A percentile compares a stretch with the other conserved stretches of the same genome.
Evolutionary conservation across 1,140 invertebrate genomes (phyloP).

Genomic region (Centruroides vittatus): DNA sequence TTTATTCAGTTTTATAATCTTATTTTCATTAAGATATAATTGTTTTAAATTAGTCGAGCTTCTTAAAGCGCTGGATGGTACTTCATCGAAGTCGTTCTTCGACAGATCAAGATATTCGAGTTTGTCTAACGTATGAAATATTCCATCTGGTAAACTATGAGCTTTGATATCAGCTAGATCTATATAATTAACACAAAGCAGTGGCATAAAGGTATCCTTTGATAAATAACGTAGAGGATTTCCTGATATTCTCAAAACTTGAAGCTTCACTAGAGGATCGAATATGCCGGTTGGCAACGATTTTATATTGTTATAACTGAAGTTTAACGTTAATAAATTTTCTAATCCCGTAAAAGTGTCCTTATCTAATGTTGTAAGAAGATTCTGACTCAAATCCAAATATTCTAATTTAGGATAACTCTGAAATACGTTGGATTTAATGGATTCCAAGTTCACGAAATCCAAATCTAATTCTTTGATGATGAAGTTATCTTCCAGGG

Average conservation of each 20-base stretch:
- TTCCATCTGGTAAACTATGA: conserved; percentile 1
- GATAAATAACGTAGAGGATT: conserved; percentile 12
- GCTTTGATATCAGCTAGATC: conserved; percentile 7
- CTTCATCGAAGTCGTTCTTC: conserved; percentile 12
- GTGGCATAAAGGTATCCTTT: conserved; percentile 3
- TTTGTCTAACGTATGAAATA: conserved; percentile 8
- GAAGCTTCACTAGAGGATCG: conserved; percentile 3
- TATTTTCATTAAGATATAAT: conserved; percentile 13
- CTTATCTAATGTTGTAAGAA: not conserved
- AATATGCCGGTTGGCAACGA: conserved; percentile 11
- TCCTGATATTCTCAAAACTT: conserved; percentile 8
- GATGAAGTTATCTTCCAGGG: not conserved
- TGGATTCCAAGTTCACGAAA: not conserved
- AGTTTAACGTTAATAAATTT: conserved; percentile 8
- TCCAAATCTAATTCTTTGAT: conserved; percentile 5
- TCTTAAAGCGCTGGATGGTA: conserved; percentile 13
- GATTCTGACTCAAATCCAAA: conserved; percentile 6
- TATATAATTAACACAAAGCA: conserved; percentile 8
- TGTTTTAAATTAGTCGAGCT: conserved; percentile 5
- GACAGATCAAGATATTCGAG: conserved; percentile 17
- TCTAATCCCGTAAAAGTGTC: conserved; percentile 9
- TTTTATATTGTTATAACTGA: conserved; percentile 13
- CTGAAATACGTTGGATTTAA: conserved; percentile 1
- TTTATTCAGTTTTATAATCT: conserved; percentile 7
- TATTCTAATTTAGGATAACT: conserved; percentile 1